Conservation (phyloP, 2,797 vertebrate species). For the Acridotheres tristis region DNA sequence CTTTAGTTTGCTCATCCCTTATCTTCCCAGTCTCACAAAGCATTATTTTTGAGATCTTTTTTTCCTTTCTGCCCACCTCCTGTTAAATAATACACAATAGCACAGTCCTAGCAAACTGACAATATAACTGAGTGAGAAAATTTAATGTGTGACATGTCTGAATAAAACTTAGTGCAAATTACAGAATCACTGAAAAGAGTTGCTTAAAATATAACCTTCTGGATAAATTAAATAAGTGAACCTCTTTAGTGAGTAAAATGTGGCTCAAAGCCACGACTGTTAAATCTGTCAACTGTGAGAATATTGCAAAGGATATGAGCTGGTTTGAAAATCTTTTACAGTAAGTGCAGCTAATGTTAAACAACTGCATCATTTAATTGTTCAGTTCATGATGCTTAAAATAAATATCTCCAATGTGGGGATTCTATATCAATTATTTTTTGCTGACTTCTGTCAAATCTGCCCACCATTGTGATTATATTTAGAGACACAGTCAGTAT, state of each 20-base stretch:
- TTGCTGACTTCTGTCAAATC: not conserved
- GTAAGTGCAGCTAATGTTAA: not conserved
- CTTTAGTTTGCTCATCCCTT: not conserved
- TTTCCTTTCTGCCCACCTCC: not conserved
- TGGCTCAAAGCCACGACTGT: not conserved
- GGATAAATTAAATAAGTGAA: not conserved
- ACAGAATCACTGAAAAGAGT: not conserved
- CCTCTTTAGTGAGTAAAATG: not conserved
- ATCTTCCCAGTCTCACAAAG: not conserved
- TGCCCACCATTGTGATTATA: not conserved
- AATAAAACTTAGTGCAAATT: constrained; percentile 26
- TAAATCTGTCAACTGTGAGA: not conserved
- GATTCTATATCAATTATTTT: not conserved
- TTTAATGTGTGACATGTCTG: not conserved
- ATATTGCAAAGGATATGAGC: not conserved
- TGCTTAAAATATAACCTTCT: not conserved
- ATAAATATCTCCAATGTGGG: not conserved
- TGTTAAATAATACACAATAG: not conserved
- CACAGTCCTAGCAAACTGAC: not conserved
- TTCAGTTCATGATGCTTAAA: not conserved
- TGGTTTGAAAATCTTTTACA: not conserved
- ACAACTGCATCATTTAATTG: not conserved
- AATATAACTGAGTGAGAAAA: constrained; percentile 1
- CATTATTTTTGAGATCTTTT: not conserved
- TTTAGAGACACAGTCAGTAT: not conserved